Percentiles rank a stretch among this genome's conserved stretches.
Evolutionary conservation across 2,797 vertebrate species (phyloP).

Genomic region (Macropodus opercularis): DNA sequence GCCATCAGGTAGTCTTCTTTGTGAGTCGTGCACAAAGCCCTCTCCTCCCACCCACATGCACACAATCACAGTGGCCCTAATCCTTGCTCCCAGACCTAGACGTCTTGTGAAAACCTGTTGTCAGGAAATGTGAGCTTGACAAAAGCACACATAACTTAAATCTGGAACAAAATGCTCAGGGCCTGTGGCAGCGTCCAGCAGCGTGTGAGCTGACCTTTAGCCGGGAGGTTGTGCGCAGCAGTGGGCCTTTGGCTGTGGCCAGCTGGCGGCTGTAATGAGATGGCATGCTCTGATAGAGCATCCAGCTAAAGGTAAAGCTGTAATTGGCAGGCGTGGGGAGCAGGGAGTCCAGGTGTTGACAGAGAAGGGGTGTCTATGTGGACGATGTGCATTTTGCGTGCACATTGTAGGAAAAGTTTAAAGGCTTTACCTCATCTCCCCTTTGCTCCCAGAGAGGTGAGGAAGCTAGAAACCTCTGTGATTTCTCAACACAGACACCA

Average conservation of each 20-base stretch:
- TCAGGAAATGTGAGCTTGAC: constrained; percentile 19
- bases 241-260: constrained; percentile 75
- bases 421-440: constrained; percentile 63
- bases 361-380: constrained; percentile 28
- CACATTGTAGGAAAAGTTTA: constrained; percentile 16
- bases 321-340: constrained; percentile 70
- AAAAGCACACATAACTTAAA: constrained; percentile 10
- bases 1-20: constrained; percentile 38
- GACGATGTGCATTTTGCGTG: constrained; percentile 7
- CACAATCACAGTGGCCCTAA: constrained; percentile 26
- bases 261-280: constrained; percentile 84
- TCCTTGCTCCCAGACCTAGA: constrained; percentile 24
- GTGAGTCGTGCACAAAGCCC: constrained; percentile 49
- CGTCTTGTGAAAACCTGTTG: constrained; percentile 56
- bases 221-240: constrained; percentile 56
- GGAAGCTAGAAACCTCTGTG: constrained; percentile 46
- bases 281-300: constrained; percentile 75
- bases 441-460: constrained; percentile 60
- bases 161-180: not conserved
- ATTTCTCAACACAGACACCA: constrained; percentile 34
- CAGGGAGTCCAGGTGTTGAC: constrained; percentile 72
- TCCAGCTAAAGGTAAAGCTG: constrained; percentile 76
- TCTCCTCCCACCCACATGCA: constrained; percentile 19
- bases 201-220: constrained; percentile 75
- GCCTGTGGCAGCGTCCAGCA: constrained; percentile 28